Percentiles rank a stretch among this genome's conserved stretches.
Conservation (phyloP, 2,113 vertebrate genomes). For the Erinaceus europaeus region DNA sequence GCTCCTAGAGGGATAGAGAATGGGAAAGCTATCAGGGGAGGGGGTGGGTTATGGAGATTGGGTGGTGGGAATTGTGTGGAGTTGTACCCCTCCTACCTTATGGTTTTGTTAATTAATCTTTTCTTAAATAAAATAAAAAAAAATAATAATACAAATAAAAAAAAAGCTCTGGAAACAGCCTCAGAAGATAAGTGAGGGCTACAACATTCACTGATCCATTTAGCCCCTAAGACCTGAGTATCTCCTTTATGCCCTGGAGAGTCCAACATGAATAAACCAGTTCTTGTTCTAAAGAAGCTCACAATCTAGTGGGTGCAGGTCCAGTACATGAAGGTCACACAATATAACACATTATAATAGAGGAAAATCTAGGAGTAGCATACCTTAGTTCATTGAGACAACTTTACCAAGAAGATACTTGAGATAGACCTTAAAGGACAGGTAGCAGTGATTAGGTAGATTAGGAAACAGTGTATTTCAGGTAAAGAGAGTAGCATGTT, state of each 20-base stretch:
- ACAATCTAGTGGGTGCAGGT: not conserved
- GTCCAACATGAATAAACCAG: not conserved
- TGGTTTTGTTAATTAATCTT: too few species aligned
- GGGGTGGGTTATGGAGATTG: too few species aligned
- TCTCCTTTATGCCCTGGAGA: slow-evolving; percentile 4
- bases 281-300: slow-evolving; percentile 7
- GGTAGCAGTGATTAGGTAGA: not conserved
- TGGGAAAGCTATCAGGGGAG: too few species aligned
- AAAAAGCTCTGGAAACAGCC: not conserved
- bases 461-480: not conserved
- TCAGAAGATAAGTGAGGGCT: slow-evolving; percentile 1
- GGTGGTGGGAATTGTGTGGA: too few species aligned
- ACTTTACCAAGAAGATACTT: not conserved
- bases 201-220: not conserved
- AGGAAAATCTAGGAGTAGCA: not conserved
- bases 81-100: too few species aligned
- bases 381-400: not conserved
- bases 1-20: too few species aligned
- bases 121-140: too few species aligned
- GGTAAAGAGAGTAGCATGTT: not conserved
- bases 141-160: too few species aligned
- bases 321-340: not conserved
- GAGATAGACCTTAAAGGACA: not conserved
- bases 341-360: not conserved
- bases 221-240: not conserved